Conservation (phyloP, 2,888 invertebrate genomes). For the Torymus texanus region DNA sequence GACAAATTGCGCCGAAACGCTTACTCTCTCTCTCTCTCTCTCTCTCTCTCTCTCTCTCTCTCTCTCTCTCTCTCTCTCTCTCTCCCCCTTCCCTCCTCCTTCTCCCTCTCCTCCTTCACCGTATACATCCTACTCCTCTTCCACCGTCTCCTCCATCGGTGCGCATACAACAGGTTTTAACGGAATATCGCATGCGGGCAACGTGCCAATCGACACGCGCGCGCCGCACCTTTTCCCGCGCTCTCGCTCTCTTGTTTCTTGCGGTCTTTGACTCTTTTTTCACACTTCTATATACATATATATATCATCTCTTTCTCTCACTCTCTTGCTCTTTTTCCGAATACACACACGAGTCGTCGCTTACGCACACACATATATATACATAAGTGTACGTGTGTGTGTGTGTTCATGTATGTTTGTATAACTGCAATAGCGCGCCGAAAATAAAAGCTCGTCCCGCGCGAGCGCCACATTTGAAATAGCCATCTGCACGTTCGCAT, state of each 20-base stretch:
- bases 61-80: too few species aligned
- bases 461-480: background rate
- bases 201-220: slow-evolving; percentile 30
- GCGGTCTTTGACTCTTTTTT: slow-evolving; percentile 31
- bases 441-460: slow-evolving; percentile 13
- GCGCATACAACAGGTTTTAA: slow-evolving; percentile 39
- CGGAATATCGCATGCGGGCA: slow-evolving; percentile 12
- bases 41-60: too few species aligned
- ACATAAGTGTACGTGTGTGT: background rate
- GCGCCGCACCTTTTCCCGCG: background rate
- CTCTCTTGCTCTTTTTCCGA: background rate
- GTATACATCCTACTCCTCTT: background rate
- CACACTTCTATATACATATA: too few species aligned
- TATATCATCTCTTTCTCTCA: too few species aligned
- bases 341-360: too few species aligned
- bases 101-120: too few species aligned
- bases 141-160: background rate
- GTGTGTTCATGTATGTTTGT: background rate
- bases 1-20: too few species aligned
- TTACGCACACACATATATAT: background rate
- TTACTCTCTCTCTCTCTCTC: too few species aligned
- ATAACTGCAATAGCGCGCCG: background rate
- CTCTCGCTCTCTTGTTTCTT: slow-evolving; percentile 3
- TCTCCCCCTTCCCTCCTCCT: too few species aligned
- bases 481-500: background rate